Evolutionary conservation across 2,888 invertebrate genomes (phyloP).

Genomic region (Autographa gamma): DNA sequence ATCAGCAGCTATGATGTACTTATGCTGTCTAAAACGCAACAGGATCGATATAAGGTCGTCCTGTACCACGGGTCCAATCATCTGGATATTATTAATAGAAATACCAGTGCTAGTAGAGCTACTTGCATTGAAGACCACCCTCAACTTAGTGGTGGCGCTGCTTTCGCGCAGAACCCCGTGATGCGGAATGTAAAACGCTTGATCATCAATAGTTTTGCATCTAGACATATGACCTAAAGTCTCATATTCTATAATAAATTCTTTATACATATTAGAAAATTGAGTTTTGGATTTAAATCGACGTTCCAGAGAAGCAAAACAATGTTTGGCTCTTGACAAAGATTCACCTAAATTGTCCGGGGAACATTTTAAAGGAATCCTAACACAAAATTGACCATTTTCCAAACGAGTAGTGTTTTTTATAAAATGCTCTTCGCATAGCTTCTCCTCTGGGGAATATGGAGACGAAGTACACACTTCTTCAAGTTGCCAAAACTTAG

Average conservation of each 20-base stretch:
- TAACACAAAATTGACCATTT: constrained; percentile 19
- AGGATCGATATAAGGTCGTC: not conserved
- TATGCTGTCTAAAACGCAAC: not conserved
- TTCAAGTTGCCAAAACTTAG: too few species aligned
- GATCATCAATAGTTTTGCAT: not conserved
- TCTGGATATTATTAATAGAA: too few species aligned
- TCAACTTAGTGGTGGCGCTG: not conserved
- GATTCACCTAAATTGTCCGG: too few species aligned
- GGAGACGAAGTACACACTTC: too few species aligned
- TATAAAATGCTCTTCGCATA: constrained; percentile 15
- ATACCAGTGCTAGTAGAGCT: too few species aligned
- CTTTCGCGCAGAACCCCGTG: not conserved
- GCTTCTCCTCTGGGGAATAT: too few species aligned
- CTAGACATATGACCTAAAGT: constrained; percentile 16
- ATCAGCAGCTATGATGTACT: not conserved
- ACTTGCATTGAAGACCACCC: too few species aligned
- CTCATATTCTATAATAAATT: constrained; percentile 17
- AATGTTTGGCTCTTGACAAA: constrained; percentile 5
- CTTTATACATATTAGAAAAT: not conserved
- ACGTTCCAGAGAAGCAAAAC: constrained; percentile 9
- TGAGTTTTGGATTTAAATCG: not conserved
- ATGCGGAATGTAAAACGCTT: not conserved
- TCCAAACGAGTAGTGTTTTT: constrained; percentile 18
- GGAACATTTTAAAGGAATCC: constrained; percentile 11
- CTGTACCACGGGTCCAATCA: too few species aligned